Evolutionary conservation across 2,888 invertebrate genomes (phyloP), one percentile per base, ranked within the genome.

Genomic region (Thereva nobilitata): DNA sequence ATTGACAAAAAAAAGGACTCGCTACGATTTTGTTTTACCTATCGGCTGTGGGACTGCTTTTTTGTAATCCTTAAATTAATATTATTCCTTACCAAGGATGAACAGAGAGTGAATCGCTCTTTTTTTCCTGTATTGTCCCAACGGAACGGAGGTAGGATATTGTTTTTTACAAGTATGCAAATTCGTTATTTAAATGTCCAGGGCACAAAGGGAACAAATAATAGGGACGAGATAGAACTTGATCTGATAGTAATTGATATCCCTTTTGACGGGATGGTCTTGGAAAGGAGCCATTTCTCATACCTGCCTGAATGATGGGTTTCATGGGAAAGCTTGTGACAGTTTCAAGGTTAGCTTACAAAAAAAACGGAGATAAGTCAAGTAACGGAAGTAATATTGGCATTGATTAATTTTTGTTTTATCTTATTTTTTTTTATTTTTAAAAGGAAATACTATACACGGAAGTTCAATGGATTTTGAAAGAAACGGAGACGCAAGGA

Each of bases 131-230:
- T 47, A 45, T 10, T 38, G 35, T 47, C 10, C 59, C 23, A 23
- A 23, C 23, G 23, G 23, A 23, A 23, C 23, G 23, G 23, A 23
- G 23, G 23, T 23, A 8, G 12, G 5, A 55, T 64, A 65, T 68
- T 68, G 65, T 68, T 68, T 67, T 68, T 68, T 68, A 65, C 61
- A 65, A 37, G 56, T 68, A 68, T 68, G 68, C 65, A 68, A 68
- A 68, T 68, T 54, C 68, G 59, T 68, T 59, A 68, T 64, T 65
- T 59, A 41, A 59, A 65, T 65, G 64, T 49, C 53, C 49, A 9
- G 53, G 64, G 42, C 49, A 8, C 45, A 61, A 65, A 53, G 67
- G 52, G 64, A 41, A 50, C 37, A 42, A 47, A 45, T 45, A 63
- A 66, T 68, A 44, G 44, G 50, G 56, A 56, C 55, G 40, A 66